Evolutionary conservation across 2,888 invertebrate genomes (phyloP), one percentile per base, ranked within the genome.

Genomic region (Mythimna pallens): DNA sequence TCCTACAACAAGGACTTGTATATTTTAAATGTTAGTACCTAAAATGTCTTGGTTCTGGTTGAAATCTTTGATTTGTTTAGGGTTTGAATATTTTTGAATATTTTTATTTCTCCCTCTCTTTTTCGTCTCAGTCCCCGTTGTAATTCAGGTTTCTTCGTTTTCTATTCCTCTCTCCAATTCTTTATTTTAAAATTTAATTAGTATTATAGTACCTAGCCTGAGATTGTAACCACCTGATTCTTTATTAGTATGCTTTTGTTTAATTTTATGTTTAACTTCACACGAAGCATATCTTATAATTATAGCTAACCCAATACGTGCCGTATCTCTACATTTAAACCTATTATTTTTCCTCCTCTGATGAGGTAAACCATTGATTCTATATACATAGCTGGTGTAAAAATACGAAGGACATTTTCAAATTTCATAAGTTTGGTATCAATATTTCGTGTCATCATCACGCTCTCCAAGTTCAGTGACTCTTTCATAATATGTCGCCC

Each of bases 241-340:
- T 34, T 54, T 62, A 34, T 43, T 43, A 17, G 14, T 9, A 25
- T 9, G 2, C 17, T 22, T 36, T 22, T 22, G 30, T 50, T 1
- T 58, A 20, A 58, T 36, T 54, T 14, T 61, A 55, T 12, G 9
- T 61, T 54, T 25, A 20, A 55, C 22, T 50, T 78, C 25, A 78
- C 52, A 34, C 36, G 6, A 22, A n/a, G 12, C 0, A 52, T 10
- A 57, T 50, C 22, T 30, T 62, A 22, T 47, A n/a, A 50, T 7
- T 40, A 30, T 61, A 52, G 25, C 62, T 30, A 58, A 58, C 34
- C 58, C 2, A 50, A 59, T 61, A 78, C 82, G 79, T 79, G 78
- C 36, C 12, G 6, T 78, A 79, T 82, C 79, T 65, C 83, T 67
- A 47, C 22, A 61, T 55, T 61, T 57, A 57, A 55, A 36, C 20